phyloP scores from a whole-genome alignment of 2,113 vertebrate genomes.

The Polypterus bichir region DNA sequence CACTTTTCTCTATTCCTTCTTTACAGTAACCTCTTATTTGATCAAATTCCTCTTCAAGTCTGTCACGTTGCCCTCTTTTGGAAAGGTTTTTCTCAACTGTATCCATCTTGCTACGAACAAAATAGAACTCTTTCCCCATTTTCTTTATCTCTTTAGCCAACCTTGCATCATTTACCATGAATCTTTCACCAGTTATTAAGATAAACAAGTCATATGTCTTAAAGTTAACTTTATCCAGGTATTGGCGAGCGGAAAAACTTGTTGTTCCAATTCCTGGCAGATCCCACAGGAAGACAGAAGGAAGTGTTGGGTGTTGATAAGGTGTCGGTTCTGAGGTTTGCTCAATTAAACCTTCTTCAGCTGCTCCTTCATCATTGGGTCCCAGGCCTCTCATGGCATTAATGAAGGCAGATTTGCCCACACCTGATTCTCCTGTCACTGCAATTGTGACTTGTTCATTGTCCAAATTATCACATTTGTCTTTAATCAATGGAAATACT shows the following conservation, averaged over 20 bases:
- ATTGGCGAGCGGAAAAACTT: not conserved
- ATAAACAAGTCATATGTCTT: slow-evolving; percentile 11
- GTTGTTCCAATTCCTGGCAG: not conserved
- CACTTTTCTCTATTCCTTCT: slow-evolving; percentile 10
- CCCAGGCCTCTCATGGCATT: slow-evolving; percentile 1
- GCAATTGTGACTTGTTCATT: slow-evolving; percentile 8
- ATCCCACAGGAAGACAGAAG: slow-evolving; percentile 7
- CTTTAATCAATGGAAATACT: too few relatives aligned
- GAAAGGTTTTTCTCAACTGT: slow-evolving; percentile 26
- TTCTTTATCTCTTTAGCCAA: slow-evolving; percentile 10
- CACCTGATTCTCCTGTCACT: slow-evolving; percentile 2
- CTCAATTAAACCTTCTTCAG: not conserved
- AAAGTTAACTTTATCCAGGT: slow-evolving; percentile 5
- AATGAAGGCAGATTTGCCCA: slow-evolving; percentile 13
- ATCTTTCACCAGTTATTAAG: not conserved
- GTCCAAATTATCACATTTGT: not conserved
- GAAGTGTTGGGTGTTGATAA: slow-evolving; percentile 6
- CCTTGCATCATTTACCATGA: not conserved
- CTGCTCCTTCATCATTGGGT: not conserved
- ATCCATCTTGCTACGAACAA: slow-evolving; percentile 41
- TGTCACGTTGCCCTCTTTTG: slow-evolving; percentile 18
- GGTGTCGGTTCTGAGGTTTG: slow-evolving; percentile 5
- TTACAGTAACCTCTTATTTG: slow-evolving; percentile 26
- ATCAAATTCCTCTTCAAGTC: slow-evolving; percentile 9
- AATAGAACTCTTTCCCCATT: slow-evolving; percentile 33